phyloP scores from a whole-genome alignment of 2,113 vertebrate genomes.

The Scalopus aquaticus region DNA sequence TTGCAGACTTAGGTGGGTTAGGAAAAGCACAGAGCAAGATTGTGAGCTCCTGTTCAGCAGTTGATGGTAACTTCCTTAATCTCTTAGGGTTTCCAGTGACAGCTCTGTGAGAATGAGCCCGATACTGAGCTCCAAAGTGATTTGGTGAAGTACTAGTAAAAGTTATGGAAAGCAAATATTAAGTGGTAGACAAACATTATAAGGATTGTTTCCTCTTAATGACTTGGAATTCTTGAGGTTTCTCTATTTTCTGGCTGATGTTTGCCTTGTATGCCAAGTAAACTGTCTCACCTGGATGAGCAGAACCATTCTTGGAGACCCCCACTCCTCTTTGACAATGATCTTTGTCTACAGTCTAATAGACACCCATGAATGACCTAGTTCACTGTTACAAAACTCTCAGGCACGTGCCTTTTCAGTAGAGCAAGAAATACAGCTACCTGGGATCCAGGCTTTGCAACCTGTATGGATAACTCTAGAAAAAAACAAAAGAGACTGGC shows the following conservation, averaged over 20 bases:
- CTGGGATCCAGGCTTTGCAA: neutral
- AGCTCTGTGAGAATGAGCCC: conserved; percentile 33
- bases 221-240: conserved; percentile 16
- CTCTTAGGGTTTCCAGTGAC: conserved; percentile 35
- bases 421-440: neutral
- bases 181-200: conserved; percentile 3
- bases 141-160: conserved; percentile 28
- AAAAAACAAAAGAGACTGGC: neutral
- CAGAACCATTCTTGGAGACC: neutral
- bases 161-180: conserved; percentile 51
- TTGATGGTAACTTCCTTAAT: conserved; percentile 56
- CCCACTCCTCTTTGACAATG: neutral
- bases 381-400: neutral
- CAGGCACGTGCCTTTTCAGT: neutral
- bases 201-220: conserved; percentile 46
- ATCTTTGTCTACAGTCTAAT: neutral
- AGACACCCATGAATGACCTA: neutral
- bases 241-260: neutral
- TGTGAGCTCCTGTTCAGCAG: neutral
- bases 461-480: neutral
- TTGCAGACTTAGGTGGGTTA: neutral
- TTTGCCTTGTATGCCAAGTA: neutral
- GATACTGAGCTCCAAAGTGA: conserved; percentile 8
- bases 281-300: neutral
- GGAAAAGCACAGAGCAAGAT: neutral